Base-by-base conservation (phyloP, 2,888 invertebrate species). In the Creontiades dilutus region DNA sequence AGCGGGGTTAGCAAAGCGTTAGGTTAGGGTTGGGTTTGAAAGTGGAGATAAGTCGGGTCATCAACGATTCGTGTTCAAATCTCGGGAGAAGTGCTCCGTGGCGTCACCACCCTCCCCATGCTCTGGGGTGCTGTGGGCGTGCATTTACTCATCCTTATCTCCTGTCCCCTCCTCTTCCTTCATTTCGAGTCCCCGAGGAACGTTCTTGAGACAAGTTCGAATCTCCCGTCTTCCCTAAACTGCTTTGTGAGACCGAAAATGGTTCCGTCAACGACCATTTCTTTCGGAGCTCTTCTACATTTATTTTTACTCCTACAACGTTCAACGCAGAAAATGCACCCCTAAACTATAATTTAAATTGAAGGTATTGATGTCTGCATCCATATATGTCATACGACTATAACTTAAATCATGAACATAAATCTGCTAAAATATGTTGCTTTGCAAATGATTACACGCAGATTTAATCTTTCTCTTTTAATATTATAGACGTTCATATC, bases 111-210 rank as follows among this genome's bases (percentile, higher is more conserved):
- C 68, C 68, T 68, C 68, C 68, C 1, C 23, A 23, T 23, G 5
- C 68, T 68, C 27, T 23, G 23, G 68, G 68, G 12, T 23, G 23
- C 23, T 23, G 68, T 68, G 68, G 68, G 68, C 13, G 68, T 23
- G 68, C 68, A 68, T 19, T 68, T 23, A 68, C 23, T 68, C 68
- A 68, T 68, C 68, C 68, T 68, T 68, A 68, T 68, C 68, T 23
- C 68, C 9, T 68, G 68, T 68, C 61, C 2, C 19, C 19, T 61
- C 61, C 61, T 61, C 68, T 23, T 37, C 7, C 37, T 23, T 68
- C 68, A 23, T 23, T 23, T 23, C 23, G 5, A 23, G 68, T 68
- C 68, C 68, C 23, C 37, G 0, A 23, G 68, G 68, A 23, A 19
- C 23, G 37, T 37, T 5, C 12, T 13, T 68, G 19, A 68, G 27